A percentile compares a stretch with the other conserved stretches of the same genome.
These are phyloP conservation scores for Himalopsyche phryganea DNA, from an alignment of 1,140 invertebrate genomes.

Conservation along the genomic window DNA sequence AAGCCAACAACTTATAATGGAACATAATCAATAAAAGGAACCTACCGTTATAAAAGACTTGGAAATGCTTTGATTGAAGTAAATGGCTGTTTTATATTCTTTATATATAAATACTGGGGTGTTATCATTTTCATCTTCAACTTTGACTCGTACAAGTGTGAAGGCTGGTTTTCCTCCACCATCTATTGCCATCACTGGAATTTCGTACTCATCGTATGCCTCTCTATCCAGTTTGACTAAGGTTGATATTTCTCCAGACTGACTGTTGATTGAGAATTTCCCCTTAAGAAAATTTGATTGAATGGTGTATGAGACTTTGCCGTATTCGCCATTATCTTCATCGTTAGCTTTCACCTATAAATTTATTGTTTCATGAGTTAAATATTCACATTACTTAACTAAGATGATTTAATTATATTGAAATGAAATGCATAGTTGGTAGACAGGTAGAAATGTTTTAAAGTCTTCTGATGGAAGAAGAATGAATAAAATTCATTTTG, in stretches of 20 bases:
- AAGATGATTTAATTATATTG: too few relatives aligned
- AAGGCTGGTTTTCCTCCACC: conserved; percentile 74
- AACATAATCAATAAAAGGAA: too few relatives aligned
- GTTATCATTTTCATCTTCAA: conserved; percentile 83
- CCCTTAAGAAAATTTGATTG: conserved; percentile 67
- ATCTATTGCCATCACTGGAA: conserved; percentile 75
- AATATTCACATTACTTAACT: too few relatives aligned
- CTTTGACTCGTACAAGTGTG: conserved; percentile 65
- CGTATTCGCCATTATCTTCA: conserved; percentile 71
- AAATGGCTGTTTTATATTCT: conserved; percentile 71
- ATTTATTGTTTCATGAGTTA: background rate
- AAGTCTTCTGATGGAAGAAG: too few relatives aligned
- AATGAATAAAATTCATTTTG: too few relatives aligned
- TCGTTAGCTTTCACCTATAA: conserved; percentile 65
- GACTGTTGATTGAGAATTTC: conserved; percentile 71
- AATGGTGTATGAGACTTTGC: conserved; percentile 69
- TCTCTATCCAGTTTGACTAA: conserved; percentile 72
- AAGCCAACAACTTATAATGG: too few relatives aligned
- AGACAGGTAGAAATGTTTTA: too few relatives aligned
- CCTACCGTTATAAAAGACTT: conserved; percentile 64
- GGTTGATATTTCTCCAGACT: conserved; percentile 72
- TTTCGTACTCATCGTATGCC: conserved; percentile 61
- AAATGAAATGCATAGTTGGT: too few relatives aligned
- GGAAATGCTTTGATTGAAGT: conserved; percentile 58
- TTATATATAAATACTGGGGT: conserved; percentile 68